Conservation (phyloP, 2,888 invertebrate species). For the Antitype chi region DNA sequence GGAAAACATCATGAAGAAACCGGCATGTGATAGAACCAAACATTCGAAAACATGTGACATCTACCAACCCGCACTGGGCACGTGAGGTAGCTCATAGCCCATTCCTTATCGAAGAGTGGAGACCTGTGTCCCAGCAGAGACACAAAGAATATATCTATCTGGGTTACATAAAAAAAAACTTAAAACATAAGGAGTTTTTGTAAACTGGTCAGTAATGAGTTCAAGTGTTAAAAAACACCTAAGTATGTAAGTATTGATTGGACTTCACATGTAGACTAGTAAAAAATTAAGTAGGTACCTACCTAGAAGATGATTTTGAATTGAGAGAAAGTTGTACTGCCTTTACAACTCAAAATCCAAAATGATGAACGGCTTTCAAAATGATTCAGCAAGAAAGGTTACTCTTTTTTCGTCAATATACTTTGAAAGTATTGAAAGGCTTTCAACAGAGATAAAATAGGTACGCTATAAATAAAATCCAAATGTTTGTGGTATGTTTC, state of each 20-base stretch:
- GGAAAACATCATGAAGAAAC: too few relatives aligned
- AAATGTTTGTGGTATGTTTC: background rate
- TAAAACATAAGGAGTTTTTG: background rate
- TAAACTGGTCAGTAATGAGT: slow-evolving; percentile 16
- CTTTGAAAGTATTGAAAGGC: slow-evolving; percentile 1
- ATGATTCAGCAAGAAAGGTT: slow-evolving; percentile 46
- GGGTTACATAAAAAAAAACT: slow-evolving; percentile 28
- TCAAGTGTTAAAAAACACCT: slow-evolving; percentile 14
- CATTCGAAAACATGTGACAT: too few relatives aligned
- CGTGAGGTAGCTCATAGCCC: too few relatives aligned
- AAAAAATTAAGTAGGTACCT: slow-evolving; percentile 34
- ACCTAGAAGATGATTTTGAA: slow-evolving; percentile 11
- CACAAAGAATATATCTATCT: slow-evolving; percentile 5
- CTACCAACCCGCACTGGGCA: too few relatives aligned
- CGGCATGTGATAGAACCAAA: too few relatives aligned
- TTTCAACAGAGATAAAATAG: background rate
- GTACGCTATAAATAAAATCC: background rate
- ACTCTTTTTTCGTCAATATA: slow-evolving; percentile 13
- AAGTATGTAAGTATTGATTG: background rate
- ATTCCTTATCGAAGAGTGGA: too few relatives aligned
- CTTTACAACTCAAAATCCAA: slow-evolving; percentile 22
- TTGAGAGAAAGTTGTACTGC: slow-evolving; percentile 35
- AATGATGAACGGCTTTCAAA: slow-evolving; percentile 38
- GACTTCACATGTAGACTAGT: slow-evolving; percentile 10
- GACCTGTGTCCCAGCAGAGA: too few relatives aligned